Evolutionary conservation across 2,888 invertebrate species (phyloP), one percentile per base, ranked within the genome.

Genomic region (Eupeodes luniger): DNA sequence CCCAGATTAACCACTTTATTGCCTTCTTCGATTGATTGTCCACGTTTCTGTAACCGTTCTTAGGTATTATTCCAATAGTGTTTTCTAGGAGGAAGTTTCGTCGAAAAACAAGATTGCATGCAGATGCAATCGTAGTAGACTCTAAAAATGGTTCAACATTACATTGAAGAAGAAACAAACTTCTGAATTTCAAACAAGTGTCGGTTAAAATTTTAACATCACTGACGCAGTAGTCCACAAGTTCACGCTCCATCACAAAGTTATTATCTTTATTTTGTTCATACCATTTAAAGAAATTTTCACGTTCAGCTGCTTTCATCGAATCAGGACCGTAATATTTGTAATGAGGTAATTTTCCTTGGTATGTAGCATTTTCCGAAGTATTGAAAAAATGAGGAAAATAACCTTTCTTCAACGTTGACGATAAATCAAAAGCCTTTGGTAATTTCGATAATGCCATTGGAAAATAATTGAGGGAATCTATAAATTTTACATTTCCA

Each of bases 141-240:
- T 74, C 51, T 7, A 74, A 44, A 64, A 64, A 62, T 10, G 74
- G 55, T 53, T 64, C 64, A 12, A 44, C 55, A 53, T 11, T 59
- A n/a, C 49, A 19, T 14, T 80, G 10, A 7, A 40, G 14, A 16
- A 67, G 44, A 11, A 79, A 51, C 27, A 79, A 5, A 12, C 70
- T 69, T 51, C 79, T 57, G 36, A 79, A 79, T 55, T 59, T 70
- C n/a, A 55, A 59, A 40, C 70, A 72, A n/a, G 79, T 61, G 12
- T 61, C 79, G 2, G 78, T 51, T 40, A 69, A 72, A 11, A 79
- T 69, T 10, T 72, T 10, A 4, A 72, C 79, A 72, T 72, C 79
- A 44, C 62, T 79, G 5, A 61, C 34, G 9, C 80, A 80, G 16
- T 36, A 36, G 36, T 36, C 36, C 36, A 36, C 36, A 36, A 36